Conservation (phyloP, 2,113 vertebrate genomes). For the Osmerus eperlanus region DNA sequence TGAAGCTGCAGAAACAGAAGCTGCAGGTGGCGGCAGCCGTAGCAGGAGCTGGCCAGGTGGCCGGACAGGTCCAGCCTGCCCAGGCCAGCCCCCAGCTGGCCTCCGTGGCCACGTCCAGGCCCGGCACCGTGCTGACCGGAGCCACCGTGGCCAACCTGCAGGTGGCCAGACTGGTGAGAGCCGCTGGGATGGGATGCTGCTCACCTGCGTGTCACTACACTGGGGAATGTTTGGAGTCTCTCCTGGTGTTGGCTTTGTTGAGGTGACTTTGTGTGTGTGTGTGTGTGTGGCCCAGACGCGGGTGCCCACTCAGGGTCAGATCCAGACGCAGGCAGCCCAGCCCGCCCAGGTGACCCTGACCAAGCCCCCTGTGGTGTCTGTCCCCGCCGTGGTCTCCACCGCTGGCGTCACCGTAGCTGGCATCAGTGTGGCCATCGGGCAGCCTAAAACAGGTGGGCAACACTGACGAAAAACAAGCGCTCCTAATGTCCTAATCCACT, state of each 20-base stretch:
- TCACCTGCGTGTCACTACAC: background rate
- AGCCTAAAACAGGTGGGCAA: conserved; percentile 76
- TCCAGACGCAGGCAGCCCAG: conserved; percentile 77
- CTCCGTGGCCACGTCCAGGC: conserved; percentile 79
- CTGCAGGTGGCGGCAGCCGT: conserved; percentile 69
- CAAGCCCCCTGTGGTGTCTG: conserved; percentile 85
- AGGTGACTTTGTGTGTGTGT: background rate
- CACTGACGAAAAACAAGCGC: background rate
- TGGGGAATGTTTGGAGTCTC: background rate
- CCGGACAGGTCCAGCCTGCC: conserved; percentile 67
- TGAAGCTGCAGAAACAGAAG: conserved; percentile 75
- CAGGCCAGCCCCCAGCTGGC: conserved; percentile 85
- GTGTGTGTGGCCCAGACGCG: conserved; percentile 64
- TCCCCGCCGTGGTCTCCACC: conserved; percentile 84
- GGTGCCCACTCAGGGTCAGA: conserved; percentile 78
- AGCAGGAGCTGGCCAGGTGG: conserved; percentile 65
- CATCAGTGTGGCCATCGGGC: conserved; percentile 84
- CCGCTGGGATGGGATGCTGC: background rate
- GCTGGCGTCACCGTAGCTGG: conserved; percentile 84
- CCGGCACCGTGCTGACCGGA: conserved; percentile 81
- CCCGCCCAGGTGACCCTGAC: conserved; percentile 85
- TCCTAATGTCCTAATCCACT: background rate
- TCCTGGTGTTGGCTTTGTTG: background rate
- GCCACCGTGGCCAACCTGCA: conserved; percentile 84
- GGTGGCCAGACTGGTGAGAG: conserved; percentile 90